Evolutionary conservation across 2,113 vertebrate species (phyloP).

Genomic region (Gavialis gangeticus): DNA sequence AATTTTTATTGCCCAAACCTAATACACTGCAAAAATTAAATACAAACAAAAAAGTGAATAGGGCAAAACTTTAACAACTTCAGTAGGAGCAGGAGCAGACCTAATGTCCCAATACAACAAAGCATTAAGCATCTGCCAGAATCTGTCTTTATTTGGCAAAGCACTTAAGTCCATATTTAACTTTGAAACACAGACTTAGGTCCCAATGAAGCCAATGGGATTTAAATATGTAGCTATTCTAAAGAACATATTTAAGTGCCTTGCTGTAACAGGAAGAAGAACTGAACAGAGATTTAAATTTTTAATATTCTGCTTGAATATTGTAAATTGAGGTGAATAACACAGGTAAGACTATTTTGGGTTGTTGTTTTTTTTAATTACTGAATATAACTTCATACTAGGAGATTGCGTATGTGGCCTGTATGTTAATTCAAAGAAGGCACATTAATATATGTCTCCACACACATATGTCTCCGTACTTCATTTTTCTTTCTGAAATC

Average conservation of each 20-base stretch:
- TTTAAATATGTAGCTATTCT: not conserved
- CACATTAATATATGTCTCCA: not conserved
- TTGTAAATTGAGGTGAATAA: not conserved
- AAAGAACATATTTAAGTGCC: not conserved
- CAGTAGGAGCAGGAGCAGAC: not conserved
- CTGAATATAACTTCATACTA: not conserved
- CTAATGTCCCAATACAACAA: not conserved
- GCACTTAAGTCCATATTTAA: not conserved
- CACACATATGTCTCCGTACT: not conserved
- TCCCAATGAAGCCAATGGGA: not conserved
- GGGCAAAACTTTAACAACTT: not conserved
- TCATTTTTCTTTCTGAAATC: not conserved
- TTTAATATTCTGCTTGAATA: not conserved
- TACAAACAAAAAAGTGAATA: not conserved
- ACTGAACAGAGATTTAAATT: no score
- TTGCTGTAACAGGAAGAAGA: not conserved
- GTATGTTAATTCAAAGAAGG: not conserved
- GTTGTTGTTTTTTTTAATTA: not conserved
- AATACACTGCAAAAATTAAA: no score
- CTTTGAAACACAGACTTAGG: not conserved
- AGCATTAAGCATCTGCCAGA: not conserved
- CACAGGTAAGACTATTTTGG: fast-evolving
- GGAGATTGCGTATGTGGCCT: not conserved
- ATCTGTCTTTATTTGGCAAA: not conserved
- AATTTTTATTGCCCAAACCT: fast-evolving